Conservation (phyloP, 2,113 vertebrate genomes). For the Eonycteris spelaea region DNA sequence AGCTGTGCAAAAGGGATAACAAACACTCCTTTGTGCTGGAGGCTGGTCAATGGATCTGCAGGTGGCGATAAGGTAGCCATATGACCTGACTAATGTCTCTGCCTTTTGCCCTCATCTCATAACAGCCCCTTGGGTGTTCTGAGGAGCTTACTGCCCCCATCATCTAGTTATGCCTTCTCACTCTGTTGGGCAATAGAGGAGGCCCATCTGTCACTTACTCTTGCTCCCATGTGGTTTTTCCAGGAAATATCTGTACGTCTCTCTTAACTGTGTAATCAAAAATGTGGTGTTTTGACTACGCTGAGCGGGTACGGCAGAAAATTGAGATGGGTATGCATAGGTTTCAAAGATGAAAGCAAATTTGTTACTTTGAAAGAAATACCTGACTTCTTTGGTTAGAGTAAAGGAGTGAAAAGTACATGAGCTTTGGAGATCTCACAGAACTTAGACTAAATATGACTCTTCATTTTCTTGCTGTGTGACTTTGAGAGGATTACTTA, state of each 20-base stretch:
- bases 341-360: rapidly evolving
- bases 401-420: background rate
- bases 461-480: background rate
- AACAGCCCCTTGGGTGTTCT: background rate
- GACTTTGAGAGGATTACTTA: background rate
- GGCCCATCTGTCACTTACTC: rapidly evolving
- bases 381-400: background rate
- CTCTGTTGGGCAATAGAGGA: rapidly evolving
- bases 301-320: background rate
- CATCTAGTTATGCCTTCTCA: background rate
- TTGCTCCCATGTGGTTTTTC: rapidly evolving
- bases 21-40: slow-evolving; percentile 42
- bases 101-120: background rate
- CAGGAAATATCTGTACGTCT: background rate
- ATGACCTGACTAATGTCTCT: background rate
- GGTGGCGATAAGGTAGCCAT: slow-evolving; percentile 35
- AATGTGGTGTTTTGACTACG: background rate
- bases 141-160: background rate
- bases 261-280: background rate
- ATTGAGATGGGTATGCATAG: rapidly evolving
- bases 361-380: background rate
- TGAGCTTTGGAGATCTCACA: background rate
- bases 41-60: slow-evolving; percentile 55
- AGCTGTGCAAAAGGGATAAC: background rate
- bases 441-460: background rate